Conservation (phyloP, 2,797 vertebrate genomes). For the Denticeps clupeoides region DNA sequence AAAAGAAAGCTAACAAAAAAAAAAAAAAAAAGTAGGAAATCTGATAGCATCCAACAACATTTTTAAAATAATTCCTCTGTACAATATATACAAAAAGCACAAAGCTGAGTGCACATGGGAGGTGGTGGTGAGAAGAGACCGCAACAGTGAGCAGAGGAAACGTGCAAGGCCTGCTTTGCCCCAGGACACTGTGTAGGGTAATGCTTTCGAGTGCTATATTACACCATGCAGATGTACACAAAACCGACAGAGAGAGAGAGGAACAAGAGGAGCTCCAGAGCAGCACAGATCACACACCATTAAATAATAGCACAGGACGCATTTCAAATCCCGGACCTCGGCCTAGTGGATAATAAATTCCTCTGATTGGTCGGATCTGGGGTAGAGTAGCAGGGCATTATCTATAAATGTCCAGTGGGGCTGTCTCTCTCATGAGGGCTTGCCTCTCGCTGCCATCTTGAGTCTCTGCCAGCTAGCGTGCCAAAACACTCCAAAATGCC, state of each 20-base stretch:
- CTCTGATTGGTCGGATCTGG: too few relatives aligned
- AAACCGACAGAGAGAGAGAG: conserved; percentile 11
- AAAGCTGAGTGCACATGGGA: too few relatives aligned
- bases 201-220: conserved; percentile 30
- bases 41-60: conserved; percentile 60
- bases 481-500: conserved; percentile 10
- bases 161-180: conserved; percentile 20
- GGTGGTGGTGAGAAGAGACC: not conserved
- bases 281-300: conserved; percentile 9
- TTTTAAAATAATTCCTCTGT: conserved; percentile 75
- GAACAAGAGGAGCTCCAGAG: conserved; percentile 5
- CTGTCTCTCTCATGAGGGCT: conserved; percentile 12
- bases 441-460: too few relatives aligned
- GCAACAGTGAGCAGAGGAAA: conserved; percentile 6
- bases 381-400: conserved; percentile 16
- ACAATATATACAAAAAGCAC: conserved; percentile 64
- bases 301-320: too few relatives aligned
- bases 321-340: too few relatives aligned
- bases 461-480: too few relatives aligned
- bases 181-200: conserved; percentile 21
- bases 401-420: not conserved
- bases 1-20: too few relatives aligned
- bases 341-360: too few relatives aligned
- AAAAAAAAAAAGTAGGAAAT: conserved; percentile 50
- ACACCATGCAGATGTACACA: conserved; percentile 26